Base-by-base conservation (phyloP, 1,140 invertebrate species). In the Diorhabda carinulata region DNA sequence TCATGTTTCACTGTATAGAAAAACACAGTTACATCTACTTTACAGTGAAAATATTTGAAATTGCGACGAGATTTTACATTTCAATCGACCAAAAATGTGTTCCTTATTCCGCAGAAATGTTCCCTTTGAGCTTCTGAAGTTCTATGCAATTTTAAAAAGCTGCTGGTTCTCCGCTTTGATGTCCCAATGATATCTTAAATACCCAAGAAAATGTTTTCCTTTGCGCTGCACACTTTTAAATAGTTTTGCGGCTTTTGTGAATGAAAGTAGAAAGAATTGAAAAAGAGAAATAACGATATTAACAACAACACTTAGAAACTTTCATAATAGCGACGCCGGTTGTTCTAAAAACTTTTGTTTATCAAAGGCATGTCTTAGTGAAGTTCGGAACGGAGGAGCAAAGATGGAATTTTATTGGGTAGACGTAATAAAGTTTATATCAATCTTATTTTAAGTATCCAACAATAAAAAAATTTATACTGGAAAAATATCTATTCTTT, bases 161-260 rank as follows among this genome's bases (percentile, higher is more conserved):
- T 62, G 5, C 8, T 43, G 61, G 41, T 44, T 43, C 45, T 62
- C 52, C 47, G 47, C 69, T 70, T 70, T 70, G 69, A 70, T 44
- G 69, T 41, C 64, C 47, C 9, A 64, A 44, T 69, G 57, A 58
- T 43, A 57, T 65, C 68, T 52, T 69, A 59, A 65, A 69, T 69
- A 64, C 56, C 63, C 44, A 69, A 59, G 62, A 64, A 64, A 64
- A 61, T 64, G 61, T 69, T 64, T 63, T 44, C 58, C 62, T 65
- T 52, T n/a, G n/a, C 6, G 6, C 6, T 8, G 47, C n/a, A 52
- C 47, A 8, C 6, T 52, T 52, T 52, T 52, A 52, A 52, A 52
- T 52, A 52, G 47, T 52, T 52, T 52, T 52, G 47, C 47, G 47
- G 47, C 3, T 52, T 52, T 52, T 52, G 3, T 52, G n/a, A 8